Evolutionary conservation across 2,888 invertebrate species (phyloP).

Genomic region (Napeogenes inachia): DNA sequence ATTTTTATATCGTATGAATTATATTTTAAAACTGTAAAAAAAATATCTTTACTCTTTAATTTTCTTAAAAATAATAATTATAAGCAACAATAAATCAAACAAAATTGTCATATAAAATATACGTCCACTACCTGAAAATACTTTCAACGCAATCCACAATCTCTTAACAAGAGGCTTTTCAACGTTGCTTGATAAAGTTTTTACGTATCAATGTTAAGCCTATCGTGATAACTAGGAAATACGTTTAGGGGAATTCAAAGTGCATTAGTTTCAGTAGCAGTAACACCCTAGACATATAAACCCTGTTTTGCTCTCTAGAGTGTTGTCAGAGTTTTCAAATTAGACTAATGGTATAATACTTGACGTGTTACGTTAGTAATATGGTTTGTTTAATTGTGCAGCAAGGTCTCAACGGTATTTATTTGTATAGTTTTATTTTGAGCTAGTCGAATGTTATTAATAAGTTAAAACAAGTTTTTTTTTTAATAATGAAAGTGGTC

Average conservation of each 20-base stretch:
- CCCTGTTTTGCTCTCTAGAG: not conserved
- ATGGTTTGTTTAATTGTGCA: not conserved
- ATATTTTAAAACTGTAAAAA: too few relatives aligned
- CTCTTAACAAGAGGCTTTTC: constrained; percentile 8
- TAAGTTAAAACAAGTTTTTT: too few relatives aligned
- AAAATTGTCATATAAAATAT: constrained; percentile 2
- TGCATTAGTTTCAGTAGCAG: constrained; percentile 6
- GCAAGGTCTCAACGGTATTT: not conserved
- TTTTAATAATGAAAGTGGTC: too few relatives aligned
- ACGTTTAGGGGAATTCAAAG: constrained; percentile 14
- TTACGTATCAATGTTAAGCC: constrained; percentile 12
- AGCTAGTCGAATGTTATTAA: too few relatives aligned
- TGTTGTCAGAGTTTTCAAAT: constrained; percentile 4
- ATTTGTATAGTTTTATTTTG: too few relatives aligned
- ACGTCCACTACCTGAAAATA: constrained; percentile 1
- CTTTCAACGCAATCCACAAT: constrained; percentile 4
- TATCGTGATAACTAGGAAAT: constrained; percentile 17
- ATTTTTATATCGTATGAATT: too few relatives aligned
- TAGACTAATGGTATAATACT: not conserved
- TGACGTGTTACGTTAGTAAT: not conserved
- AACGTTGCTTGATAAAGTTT: constrained; percentile 17
- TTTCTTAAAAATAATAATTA: too few relatives aligned
- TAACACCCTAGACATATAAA: not conserved
- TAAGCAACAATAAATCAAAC: not conserved
- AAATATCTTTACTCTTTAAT: too few relatives aligned